These are phyloP conservation scores for Campopleginae sp. DNA, from an alignment of 2,888 invertebrate species.

Conservation along the genomic window DNA sequence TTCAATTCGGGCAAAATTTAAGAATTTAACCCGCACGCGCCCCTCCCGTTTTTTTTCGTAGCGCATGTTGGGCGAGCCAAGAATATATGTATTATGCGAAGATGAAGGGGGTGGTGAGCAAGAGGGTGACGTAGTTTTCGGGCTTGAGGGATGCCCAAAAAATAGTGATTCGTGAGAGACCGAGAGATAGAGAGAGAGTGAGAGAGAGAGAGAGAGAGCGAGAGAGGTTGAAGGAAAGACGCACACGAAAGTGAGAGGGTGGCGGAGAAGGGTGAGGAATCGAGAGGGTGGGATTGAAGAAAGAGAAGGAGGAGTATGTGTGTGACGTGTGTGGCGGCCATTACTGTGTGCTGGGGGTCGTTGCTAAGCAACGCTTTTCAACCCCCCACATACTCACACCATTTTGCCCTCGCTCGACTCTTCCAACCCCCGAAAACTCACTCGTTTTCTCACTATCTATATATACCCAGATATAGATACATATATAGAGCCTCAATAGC, in stretches of 20 bases:
- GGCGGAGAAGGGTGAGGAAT: neutral
- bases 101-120: constrained; percentile 61
- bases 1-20: constrained; percentile 73
- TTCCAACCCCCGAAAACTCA: constrained; percentile 74
- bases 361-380: constrained; percentile 82
- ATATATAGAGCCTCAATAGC: constrained; percentile 26
- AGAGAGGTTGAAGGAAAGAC: constrained; percentile 63
- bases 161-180: constrained; percentile 61
- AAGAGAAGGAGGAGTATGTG: constrained; percentile 79
- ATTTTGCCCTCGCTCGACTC: constrained; percentile 75
- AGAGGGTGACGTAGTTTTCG: constrained; percentile 56
- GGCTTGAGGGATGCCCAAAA: constrained; percentile 60
- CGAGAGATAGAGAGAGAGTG: constrained; percentile 56
- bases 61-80: constrained; percentile 46
- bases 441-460: constrained; percentile 45
- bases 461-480: neutral
- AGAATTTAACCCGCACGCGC: constrained; percentile 72
- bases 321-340: constrained; percentile 77
- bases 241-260: constrained; percentile 60
- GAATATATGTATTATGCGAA: constrained; percentile 60
- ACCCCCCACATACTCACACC: constrained; percentile 79
- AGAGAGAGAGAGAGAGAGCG: constrained; percentile 62
- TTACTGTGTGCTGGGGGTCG: constrained; percentile 77
- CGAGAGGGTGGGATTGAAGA: constrained; percentile 62
- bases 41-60: constrained; percentile 25